phyloP scores from a whole-genome alignment of 2,113 vertebrate genomes.

The Podocnemis expansa region DNA sequence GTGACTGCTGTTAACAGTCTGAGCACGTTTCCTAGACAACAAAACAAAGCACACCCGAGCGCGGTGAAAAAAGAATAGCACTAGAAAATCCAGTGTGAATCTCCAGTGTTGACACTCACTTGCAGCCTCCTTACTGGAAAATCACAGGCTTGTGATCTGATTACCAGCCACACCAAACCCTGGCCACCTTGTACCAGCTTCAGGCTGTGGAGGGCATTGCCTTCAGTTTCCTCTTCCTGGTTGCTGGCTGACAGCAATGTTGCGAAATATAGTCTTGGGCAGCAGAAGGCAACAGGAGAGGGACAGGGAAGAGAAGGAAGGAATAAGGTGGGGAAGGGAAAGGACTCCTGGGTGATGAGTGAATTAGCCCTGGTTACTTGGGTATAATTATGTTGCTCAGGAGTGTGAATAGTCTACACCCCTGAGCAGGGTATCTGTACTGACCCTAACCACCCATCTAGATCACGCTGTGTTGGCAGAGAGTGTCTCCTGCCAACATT shows the following conservation, averaged over 20 bases:
- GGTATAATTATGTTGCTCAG: not conserved
- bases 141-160: too few relatives aligned
- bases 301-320: not conserved
- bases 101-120: not conserved
- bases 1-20: not conserved
- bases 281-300: not conserved
- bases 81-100: not conserved
- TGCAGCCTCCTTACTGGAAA: not conserved
- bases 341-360: not conserved
- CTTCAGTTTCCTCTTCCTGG: not conserved
- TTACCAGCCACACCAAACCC: too few relatives aligned
- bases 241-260: too few relatives aligned
- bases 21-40: not conserved
- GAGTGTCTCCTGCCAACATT: too few relatives aligned
- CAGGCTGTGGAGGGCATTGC: not conserved
- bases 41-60: too few relatives aligned
- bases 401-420: not conserved
- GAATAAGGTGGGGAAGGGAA: not conserved
- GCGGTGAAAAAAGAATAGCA: not conserved
- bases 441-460: not conserved
- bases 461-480: not conserved
- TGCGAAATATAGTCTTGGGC: not conserved
- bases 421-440: not conserved
- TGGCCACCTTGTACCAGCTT: not conserved
- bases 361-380: not conserved